A percentile compares a stretch with the other conserved stretches of the same genome.
Evolutionary conservation across 2,113 vertebrate species (phyloP).

Genomic region (Spizaetus ornatus): DNA sequence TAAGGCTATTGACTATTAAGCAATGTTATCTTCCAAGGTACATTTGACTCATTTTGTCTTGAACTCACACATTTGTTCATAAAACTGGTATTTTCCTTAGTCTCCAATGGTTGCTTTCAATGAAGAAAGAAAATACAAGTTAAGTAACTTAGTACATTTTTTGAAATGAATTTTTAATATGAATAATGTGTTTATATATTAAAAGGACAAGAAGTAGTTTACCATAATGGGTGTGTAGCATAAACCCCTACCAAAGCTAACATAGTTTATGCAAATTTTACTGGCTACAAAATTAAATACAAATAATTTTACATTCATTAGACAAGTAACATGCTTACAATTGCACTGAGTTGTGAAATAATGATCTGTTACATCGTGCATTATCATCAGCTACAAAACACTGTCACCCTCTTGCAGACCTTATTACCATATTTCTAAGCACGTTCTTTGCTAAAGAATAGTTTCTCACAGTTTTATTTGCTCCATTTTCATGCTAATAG

Average conservation of each 20-base stretch:
- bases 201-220: neutral
- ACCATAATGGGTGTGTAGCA: neutral
- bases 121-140: neutral
- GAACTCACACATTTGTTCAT: neutral
- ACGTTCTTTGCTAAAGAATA: neutral
- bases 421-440: neutral
- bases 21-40: neutral
- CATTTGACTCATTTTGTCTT: neutral
- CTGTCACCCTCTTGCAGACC: neutral
- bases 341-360: neutral
- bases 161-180: neutral
- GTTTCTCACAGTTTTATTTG: neutral
- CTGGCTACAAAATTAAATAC: neutral
- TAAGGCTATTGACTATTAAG: neutral
- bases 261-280: neutral
- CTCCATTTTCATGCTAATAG: neutral
- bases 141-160: neutral
- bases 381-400: neutral
- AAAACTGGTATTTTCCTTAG: neutral
- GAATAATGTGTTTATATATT: neutral
- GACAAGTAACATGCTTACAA: neutral
- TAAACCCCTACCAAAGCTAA: neutral
- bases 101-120: neutral
- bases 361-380: neutral
- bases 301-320: conserved; percentile 1